Base-by-base conservation (phyloP, 2,113 vertebrate species). In the Notothenia coriiceps region DNA sequence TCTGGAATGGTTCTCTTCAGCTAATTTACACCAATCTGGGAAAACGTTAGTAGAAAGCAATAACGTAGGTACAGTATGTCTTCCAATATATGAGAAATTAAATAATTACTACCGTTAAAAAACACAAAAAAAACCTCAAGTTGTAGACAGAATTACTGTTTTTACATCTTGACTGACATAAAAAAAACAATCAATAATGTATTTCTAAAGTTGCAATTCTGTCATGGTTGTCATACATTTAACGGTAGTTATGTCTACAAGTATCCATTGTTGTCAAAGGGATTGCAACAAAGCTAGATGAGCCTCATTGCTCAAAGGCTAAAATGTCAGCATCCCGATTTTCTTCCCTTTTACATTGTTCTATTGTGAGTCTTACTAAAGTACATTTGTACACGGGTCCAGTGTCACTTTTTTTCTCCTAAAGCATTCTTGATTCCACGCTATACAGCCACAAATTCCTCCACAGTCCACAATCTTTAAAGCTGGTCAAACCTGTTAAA, bases 401-500 rank as follows among this genome's bases (percentile, higher is more conserved):
- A 44, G n/a, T 3, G 22, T 76, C 56, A 44, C 29, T 2, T 18
- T 54, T 70, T 49, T 14, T 84, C 82, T 60, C 65, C 62, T 65
- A 47, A 80, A 64, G 9, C 22, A 78, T 75, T 80, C 18, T 54
- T 5, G 29, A 57, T n/a, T 85, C 61, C 85, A 76, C 5, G 14
- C 85, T 86, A 84, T 6, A 66, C 54, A 62, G 77, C 77, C 62
- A 83, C 50, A 75, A 80, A 75, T 63, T 65, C 60, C 78, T 80
- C 79, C 82, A 83, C 47, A 88, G 72, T 85, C 77, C 83, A 80
- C 10, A 77, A 82, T 51, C 77, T 75, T 77, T 86, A 87, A 80
- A 80, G 90, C n/a, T 47, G 87, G 82, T 76, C 82, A 91, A 70
- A 92, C 92, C 92, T 93, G 92, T 93, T 87, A 92, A 91, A 82